A percentile compares a stretch with the other conserved stretches of the same genome.
phyloP scores from a whole-genome alignment of 1,140 invertebrate species.

The Mactra quadrangularis region DNA sequence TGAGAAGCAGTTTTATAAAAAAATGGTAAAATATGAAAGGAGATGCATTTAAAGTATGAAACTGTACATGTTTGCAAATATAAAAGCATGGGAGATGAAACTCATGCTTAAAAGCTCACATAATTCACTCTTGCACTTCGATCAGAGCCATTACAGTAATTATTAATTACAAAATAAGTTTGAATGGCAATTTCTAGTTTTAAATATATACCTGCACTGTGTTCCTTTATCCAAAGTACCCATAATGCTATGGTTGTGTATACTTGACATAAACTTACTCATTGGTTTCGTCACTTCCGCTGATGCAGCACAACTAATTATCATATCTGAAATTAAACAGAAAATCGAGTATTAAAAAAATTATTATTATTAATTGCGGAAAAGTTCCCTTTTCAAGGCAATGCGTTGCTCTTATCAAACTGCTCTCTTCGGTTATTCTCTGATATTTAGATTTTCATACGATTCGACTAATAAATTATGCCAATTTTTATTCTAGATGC shows the following conservation, averaged over 20 bases:
- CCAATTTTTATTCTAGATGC: no score
- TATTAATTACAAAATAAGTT: no score
- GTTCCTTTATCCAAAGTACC: slow-evolving; percentile 3
- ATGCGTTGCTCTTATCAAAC: background rate
- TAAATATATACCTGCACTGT: slow-evolving; percentile 47
- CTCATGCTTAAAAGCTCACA: no score
- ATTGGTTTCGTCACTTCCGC: slow-evolving; percentile 33
- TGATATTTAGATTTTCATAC: no score
- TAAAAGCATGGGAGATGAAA: no score
- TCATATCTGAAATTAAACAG: slow-evolving; percentile 4
- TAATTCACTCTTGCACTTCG: no score
- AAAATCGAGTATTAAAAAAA: background rate
- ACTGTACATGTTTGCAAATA: no score
- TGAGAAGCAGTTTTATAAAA: no score
- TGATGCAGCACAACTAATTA: slow-evolving; percentile 14
- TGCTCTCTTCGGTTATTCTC: no score
- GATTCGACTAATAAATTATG: no score
- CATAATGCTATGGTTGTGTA: slow-evolving; percentile 25
- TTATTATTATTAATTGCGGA: background rate
- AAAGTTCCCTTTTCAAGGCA: background rate
- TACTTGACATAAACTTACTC: slow-evolving; percentile 2
- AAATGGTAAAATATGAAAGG: background rate
- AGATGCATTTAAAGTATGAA: background rate
- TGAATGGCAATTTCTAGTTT: no score
- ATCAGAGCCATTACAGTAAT: no score